Base-by-base conservation (phyloP, 2,888 invertebrate species). In the Opisthograptis luteolata region DNA sequence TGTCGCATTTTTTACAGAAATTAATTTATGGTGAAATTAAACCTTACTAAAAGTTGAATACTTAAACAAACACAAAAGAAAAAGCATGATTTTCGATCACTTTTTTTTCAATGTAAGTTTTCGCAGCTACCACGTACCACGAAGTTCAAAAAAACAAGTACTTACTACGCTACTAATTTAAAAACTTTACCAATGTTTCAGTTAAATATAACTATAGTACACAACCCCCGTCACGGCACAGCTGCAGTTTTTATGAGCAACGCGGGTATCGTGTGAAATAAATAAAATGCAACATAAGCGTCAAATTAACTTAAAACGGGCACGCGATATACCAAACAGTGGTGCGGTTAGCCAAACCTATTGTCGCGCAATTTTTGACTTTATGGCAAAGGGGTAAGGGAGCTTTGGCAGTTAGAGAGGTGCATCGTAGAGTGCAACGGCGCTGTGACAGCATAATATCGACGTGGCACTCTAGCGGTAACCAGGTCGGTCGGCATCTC, bases 401-500 rank as follows among this genome's bases (percentile, higher is more conserved):
- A 55, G 34, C 49, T 58, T 54, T 56, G 48, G 54, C 50, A 46
- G 41, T 51, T 24, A 44, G 34, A 40, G 56, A 62, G 56, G 64
- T 57, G 59, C 54, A 60, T 66, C 53, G 60, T 62, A 59, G 59
- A 62, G 57, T 39, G 42, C 40, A 60, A 56, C 64, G 58, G 63
- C 68, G 75, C 72, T 70, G 74, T 72, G 70, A 73, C 76, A 77
- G 74, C 73, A 70, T 77, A 50, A 45, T 51, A 80, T 83, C 76
- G 83, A 81, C 78, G 70, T 72, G 66, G 70, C 53, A 50, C 59
- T 54, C 69, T 63, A 67, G 67, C 66, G 48, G 66, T 74, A 82
- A 81, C 80, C 84, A 68, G 84, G 85, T 85, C 85, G 85, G 77
- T 73, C 71, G 67, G 62, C 64, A 65, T 74, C 84, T 85, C 81